Evolutionary conservation across 1,140 invertebrate genomes (phyloP), one percentile per base, ranked within the genome.

Genomic region (Gerris buenoi): DNA sequence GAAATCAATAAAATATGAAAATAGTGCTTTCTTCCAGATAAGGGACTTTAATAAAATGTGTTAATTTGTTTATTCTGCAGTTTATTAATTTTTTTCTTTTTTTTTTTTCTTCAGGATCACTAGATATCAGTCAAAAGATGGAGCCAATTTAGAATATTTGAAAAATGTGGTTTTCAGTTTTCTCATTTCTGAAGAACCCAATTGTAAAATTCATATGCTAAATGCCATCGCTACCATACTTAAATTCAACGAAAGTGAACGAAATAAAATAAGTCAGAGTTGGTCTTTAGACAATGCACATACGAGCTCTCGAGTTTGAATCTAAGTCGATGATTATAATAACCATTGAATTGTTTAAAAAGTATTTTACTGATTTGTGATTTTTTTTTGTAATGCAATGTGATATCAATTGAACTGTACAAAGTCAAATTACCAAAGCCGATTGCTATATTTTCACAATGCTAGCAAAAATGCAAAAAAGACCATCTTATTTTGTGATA

Each of bases 101-200:
- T 65, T 65, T 10, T 28, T 68, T 67, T 69, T 71, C 76, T 76
- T 68, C 72, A 89, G 89, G 72, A 75, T 89, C 57, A 84, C 90
- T 71, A 81, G 88, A 3, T 88, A 84, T 71, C 85, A 89, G 73
- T 88, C 87, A 1, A 78, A 90, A 25, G 89, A 92, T 77, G 88
- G 89, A 13, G 90, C 90, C 0, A 93, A 93, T 79, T 76, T 93
- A 58, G 91, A 93, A 75, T 94, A 95, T 75, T 75, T 95, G 68
- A 95, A 95, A 76, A 95, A 95, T 78, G 91, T 95, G 10, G 85
- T 93, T 58, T 82, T 91, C 23, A 88, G 88, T 69, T 94, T 87
- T 74, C 80, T 95, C 64, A 81, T 86, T n/a, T 86, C 85, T 14
- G 81, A 78, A 0, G 88, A 91, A 75, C 74, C 77, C 15, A 82